Evolutionary conservation across 2,888 invertebrate species (phyloP).

Genomic region (Eremobia ochroleuca): DNA sequence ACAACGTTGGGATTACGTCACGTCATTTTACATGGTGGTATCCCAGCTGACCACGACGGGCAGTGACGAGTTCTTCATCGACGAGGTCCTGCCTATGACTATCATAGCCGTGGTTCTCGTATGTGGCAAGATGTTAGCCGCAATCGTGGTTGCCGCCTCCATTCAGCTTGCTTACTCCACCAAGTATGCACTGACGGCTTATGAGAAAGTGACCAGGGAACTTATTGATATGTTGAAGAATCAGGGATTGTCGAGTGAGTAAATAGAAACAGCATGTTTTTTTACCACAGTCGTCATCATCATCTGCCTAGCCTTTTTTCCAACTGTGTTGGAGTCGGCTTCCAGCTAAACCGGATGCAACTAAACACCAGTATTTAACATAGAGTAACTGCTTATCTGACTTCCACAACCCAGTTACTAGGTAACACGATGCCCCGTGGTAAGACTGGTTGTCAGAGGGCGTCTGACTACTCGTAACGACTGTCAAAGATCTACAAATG

Average conservation of each 20-base stretch:
- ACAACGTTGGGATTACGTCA: conserved; percentile 83
- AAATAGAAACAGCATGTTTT: background rate
- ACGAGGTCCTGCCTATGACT: conserved; percentile 73
- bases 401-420: background rate
- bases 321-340: background rate
- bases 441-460: background rate
- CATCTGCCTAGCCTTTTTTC: background rate
- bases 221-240: conserved; percentile 85
- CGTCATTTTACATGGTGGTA: conserved; percentile 83
- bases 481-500: background rate
- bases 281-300: background rate
- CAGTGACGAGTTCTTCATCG: conserved; percentile 82
- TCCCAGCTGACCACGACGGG: conserved; percentile 82
- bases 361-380: background rate
- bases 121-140: conserved; percentile 85
- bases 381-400: background rate
- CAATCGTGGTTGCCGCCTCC: conserved; percentile 82
- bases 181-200: conserved; percentile 82
- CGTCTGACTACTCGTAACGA: background rate
- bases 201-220: conserved; percentile 80
- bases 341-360: background rate
- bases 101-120: conserved; percentile 80
- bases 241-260: conserved; percentile 86
- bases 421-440: background rate
- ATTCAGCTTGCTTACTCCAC: conserved; percentile 84